Evolutionary conservation across 2,888 invertebrate species (phyloP), one percentile per base, ranked within the genome.

Genomic region (Sisyra nigra): DNA sequence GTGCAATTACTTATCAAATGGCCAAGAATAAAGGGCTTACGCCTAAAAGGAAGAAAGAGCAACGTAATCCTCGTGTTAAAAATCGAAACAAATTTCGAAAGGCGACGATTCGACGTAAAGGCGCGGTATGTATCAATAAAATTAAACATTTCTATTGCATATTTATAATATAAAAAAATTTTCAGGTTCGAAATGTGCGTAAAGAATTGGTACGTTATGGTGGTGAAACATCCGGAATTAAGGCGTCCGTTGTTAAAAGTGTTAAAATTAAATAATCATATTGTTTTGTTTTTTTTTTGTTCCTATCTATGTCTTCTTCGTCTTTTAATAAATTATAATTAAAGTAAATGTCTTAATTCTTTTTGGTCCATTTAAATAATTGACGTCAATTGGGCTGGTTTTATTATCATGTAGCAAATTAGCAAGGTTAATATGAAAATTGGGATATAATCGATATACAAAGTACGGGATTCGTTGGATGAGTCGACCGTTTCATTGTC

Each of bases 1-100:
- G 94, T 52, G 76, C 76, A 42, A 93, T 94, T 49, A 92, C 87
- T 2, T 89, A 91, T 59, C 77, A 93, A 72, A 96, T 96, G 57
- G 81, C 85, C 14, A 96, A 96, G 63, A 97, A 97, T 58, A 94
- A 91, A 63, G 96, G 96, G 11, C 69, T 96, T 13, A 91, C 83
- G 31, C 89, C 93, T 1, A 74, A 81, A 51, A 76, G 92, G 49
- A 93, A 88, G 65, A 94, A 92, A 61, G 91, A 91, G 56, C 75
- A 80, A 52, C 74, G 91, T 48, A 96, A 97, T 71, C 96, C 96
- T 1, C 74, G 97, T 54, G 93, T 97, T 4, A 94, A 93, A 61
- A 86, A 96, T 60, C 80, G 87, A 53, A 80, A 82, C 51, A 94
- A 94, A 61, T 97, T 79, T 63, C 75, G 84, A 47, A 93, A 92